Evolutionary conservation across 2,888 invertebrate genomes (phyloP), one percentile per base, ranked within the genome.

Genomic region (Lacanobia wlatinum): DNA sequence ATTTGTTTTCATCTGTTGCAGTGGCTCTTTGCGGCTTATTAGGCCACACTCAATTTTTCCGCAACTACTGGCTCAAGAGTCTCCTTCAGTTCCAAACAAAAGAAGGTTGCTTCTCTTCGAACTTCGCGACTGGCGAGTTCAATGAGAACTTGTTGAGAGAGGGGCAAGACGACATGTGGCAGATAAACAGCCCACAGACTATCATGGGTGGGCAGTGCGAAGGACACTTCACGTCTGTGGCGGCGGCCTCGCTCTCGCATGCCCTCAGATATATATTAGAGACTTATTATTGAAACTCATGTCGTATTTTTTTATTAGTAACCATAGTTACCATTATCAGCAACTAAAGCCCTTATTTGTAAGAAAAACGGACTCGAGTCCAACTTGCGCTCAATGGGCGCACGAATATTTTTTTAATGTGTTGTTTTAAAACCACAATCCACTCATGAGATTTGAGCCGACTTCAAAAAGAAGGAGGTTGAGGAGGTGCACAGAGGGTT

Each of bases 11-110:
- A 53, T n/a, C 40, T 70, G 40, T 89, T 88, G 40, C 89, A 93
- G 93, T 92, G 5, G 61, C 83, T 14, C 78, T 93, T 2, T 94
- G 94, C 83, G 67, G 84, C 10, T 43, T 92, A 10, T 82, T 87
- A 4, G 93, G 93, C 0, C 87, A 92, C 67, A 80, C 82, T 1
- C 84, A 91, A 18, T 92, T 93, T 73, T 61, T 92, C 0, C 88
- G 86, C 9, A 84, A 87, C 1, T 65, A 82, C 0, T 94, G 93
- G 94, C 56, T 94, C 18, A 58, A 63, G 12, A 78, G 82, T 14
- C 70, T 91, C 3, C 70, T 90, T 0, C 72, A 63, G 0, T 88
- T 71, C 58, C 93, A 94, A 82, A 88, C 89, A 1, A 12, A 73
- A 0, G 55, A 74, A 23, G 94, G 94, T 2, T 94, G 94, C 69